Evolutionary conservation across 2,113 vertebrate species (phyloP).

Genomic region (Sula dactylatra): DNA sequence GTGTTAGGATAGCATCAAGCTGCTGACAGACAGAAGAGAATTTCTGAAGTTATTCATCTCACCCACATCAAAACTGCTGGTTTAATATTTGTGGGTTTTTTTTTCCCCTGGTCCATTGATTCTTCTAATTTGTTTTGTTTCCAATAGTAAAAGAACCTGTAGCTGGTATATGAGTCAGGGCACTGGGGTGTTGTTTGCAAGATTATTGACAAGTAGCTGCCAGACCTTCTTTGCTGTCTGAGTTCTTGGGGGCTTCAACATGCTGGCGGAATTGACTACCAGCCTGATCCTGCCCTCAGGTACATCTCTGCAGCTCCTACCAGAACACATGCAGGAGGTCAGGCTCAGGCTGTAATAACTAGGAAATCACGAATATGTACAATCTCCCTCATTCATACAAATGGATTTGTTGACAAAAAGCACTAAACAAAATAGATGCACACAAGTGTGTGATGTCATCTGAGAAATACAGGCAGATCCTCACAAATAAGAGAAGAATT

Average conservation of each 20-base stretch:
- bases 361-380: neutral
- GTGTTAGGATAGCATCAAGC: neutral
- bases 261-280: neutral
- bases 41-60: neutral
- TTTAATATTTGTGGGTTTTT: neutral
- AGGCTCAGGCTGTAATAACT: neutral
- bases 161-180: neutral
- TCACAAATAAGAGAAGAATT: neutral
- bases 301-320: neutral
- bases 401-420: neutral
- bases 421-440: neutral
- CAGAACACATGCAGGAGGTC: neutral
- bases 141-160: neutral
- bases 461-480: neutral
- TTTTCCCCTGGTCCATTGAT: neutral
- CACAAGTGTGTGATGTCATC: neutral
- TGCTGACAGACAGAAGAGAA: neutral
- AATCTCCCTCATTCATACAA: neutral
- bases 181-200: neutral
- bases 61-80: neutral
- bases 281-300: neutral
- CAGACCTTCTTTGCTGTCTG: neutral
- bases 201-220: neutral
- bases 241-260: neutral
- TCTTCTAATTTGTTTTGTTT: conserved; percentile 2